Evolutionary conservation across 92 coral and sea anemone species (phyloP).

Genomic region (Chrysogorgia sp.): DNA sequence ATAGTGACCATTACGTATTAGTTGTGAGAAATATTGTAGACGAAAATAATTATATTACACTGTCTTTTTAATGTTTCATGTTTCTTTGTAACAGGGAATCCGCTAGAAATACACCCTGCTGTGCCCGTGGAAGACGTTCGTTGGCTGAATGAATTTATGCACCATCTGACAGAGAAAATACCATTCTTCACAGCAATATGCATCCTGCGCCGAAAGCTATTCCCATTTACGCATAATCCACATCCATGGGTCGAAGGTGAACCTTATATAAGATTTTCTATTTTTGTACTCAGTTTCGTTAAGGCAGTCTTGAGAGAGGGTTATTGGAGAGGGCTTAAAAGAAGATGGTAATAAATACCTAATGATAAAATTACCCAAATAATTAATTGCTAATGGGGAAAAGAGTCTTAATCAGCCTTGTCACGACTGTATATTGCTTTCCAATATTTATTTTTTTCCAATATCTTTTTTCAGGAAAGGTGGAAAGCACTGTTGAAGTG

Average conservation of each 20-base stretch:
- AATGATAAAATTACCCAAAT: background rate
- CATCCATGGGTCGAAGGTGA: constrained; percentile 26
- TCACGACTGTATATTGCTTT: background rate
- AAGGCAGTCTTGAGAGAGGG: background rate
- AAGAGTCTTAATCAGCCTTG: background rate
- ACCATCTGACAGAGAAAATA: constrained; percentile 5
- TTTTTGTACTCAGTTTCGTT: too few relatives aligned
- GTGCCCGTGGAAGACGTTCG: constrained; percentile 57
- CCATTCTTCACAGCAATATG: constrained; percentile 40
- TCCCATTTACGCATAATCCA: constrained; percentile 21
- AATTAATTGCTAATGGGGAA: background rate
- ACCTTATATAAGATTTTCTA: background rate
- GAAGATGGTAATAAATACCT: too few relatives aligned
- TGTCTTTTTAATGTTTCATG: too few relatives aligned
- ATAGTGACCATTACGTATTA: too few relatives aligned
- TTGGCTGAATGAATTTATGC: constrained; percentile 54
- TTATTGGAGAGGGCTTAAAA: background rate
- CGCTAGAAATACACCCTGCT: too few relatives aligned
- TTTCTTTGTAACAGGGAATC: too few relatives aligned
- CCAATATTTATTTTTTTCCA: background rate
- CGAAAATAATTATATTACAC: too few relatives aligned
- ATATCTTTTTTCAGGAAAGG: background rate
- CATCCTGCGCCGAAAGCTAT: constrained; percentile 4
- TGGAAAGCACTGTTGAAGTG: background rate
- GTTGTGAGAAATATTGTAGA: too few relatives aligned